A percentile compares a stretch with the other conserved stretches of the same genome.
These are phyloP conservation scores for Catocala nupta DNA, from an alignment of 2,888 invertebrate species.

Conservation along the genomic window DNA sequence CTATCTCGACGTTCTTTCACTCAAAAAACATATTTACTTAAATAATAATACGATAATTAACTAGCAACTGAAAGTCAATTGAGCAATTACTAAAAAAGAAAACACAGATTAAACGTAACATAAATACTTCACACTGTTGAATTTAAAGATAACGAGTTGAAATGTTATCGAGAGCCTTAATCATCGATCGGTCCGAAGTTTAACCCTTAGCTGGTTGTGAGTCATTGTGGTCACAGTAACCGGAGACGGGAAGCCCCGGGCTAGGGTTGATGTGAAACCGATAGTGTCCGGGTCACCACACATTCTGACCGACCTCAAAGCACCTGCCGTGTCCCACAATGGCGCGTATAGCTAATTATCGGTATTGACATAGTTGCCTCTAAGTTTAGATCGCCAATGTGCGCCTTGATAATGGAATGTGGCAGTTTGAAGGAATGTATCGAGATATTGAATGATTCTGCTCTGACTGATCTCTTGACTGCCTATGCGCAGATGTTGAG, in stretches of 20 bases:
- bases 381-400: too few species aligned
- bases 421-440: too few species aligned
- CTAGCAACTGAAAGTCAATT: slow-evolving; percentile 1
- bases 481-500: too few species aligned
- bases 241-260: slow-evolving; percentile 61
- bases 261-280: slow-evolving; percentile 55
- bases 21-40: neutral
- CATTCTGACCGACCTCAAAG: slow-evolving; percentile 39
- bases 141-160: slow-evolving; percentile 3
- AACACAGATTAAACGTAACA: neutral
- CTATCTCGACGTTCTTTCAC: too few species aligned
- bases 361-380: too few species aligned
- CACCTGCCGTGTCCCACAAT: slow-evolving; percentile 42
- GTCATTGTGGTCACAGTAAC: slow-evolving; percentile 57
- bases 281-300: slow-evolving; percentile 58
- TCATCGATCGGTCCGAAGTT: slow-evolving; percentile 37
- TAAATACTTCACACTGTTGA: neutral
- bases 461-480: too few species aligned
- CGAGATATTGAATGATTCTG: too few species aligned
- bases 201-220: slow-evolving; percentile 44
- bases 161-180: slow-evolving; percentile 20
- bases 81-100: slow-evolving; percentile 1
- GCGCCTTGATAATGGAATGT: too few species aligned
- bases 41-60: slow-evolving; percentile 2
- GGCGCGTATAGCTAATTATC: neutral